Evolutionary conservation across 1,140 invertebrate genomes (phyloP).

Genomic region (Tetranychus urticae): DNA sequence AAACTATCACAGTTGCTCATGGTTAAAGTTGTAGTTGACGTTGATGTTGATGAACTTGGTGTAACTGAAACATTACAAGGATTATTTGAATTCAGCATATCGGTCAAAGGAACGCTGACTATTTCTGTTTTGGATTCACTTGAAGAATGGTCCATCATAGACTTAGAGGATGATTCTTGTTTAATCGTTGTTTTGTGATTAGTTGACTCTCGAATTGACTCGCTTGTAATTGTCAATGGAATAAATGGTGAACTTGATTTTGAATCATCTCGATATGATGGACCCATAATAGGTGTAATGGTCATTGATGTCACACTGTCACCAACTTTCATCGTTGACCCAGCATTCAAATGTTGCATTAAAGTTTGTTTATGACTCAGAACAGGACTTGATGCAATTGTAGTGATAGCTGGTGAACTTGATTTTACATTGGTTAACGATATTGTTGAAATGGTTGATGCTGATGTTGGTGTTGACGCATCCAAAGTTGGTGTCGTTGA

Average conservation of each 20-base stretch:
- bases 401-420: not conserved
- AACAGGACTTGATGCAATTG: not conserved
- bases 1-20: not conserved
- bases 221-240: not conserved
- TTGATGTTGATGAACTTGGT: not conserved
- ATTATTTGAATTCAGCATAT: not conserved
- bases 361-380: not conserved
- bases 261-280: not conserved
- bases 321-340: not conserved
- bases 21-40: not conserved
- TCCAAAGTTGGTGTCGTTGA: conserved; percentile 10
- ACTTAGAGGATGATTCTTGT: not conserved
- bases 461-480: not conserved
- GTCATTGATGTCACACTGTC: not conserved
- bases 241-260: not conserved
- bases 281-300: not conserved
- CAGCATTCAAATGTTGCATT: not conserved
- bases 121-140: not conserved
- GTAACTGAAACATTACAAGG: not conserved
- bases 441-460: not conserved
- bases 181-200: not conserved
- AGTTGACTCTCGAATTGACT: not conserved
- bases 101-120: not conserved
- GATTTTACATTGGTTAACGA: not conserved
- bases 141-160: not conserved